phyloP scores from a whole-genome alignment of 2,888 invertebrate genomes.

The Pristionchus arcanus region DNA sequence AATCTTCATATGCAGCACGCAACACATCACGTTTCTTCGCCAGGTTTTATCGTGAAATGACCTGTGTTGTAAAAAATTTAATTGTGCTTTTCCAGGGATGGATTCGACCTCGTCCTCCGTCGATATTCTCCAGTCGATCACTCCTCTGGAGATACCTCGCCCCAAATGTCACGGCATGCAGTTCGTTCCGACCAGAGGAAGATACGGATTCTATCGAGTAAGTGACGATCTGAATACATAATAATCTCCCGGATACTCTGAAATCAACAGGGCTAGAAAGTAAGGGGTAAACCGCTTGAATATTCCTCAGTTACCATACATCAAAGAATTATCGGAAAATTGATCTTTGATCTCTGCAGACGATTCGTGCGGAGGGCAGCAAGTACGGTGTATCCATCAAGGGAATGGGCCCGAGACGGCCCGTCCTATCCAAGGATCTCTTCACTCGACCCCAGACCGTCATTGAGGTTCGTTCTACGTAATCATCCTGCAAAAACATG shows the following conservation, averaged over 20 bases:
- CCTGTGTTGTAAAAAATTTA: too few species aligned
- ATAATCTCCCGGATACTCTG: too few species aligned
- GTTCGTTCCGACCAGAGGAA: conserved; percentile 76
- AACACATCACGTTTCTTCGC: too few species aligned
- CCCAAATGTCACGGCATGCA: conserved; percentile 77
- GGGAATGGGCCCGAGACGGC: conserved; percentile 62
- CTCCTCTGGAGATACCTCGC: conserved; percentile 74
- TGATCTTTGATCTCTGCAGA: conserved; percentile 60
- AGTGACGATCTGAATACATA: conserved; percentile 3
- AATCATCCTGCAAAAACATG: too few species aligned
- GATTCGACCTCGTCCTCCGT: conserved; percentile 62
- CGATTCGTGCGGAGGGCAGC: conserved; percentile 73
- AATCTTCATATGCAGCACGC: too few species aligned
- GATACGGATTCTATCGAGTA: conserved; percentile 77
- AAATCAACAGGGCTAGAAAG: background rate
- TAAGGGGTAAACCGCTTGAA: too few species aligned
- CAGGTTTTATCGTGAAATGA: background rate
- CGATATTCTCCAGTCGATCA: conserved; percentile 68
- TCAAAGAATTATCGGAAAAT: too few species aligned
- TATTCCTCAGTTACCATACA: too few species aligned
- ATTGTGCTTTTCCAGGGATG: conserved; percentile 31
- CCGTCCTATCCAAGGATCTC: conserved; percentile 48
- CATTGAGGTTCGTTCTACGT: conserved; percentile 29
- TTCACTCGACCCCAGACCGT: conserved; percentile 52
- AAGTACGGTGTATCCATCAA: conserved; percentile 74